phyloP scores from a whole-genome alignment of 2,797 vertebrate species.

The Chelonia mydas region DNA sequence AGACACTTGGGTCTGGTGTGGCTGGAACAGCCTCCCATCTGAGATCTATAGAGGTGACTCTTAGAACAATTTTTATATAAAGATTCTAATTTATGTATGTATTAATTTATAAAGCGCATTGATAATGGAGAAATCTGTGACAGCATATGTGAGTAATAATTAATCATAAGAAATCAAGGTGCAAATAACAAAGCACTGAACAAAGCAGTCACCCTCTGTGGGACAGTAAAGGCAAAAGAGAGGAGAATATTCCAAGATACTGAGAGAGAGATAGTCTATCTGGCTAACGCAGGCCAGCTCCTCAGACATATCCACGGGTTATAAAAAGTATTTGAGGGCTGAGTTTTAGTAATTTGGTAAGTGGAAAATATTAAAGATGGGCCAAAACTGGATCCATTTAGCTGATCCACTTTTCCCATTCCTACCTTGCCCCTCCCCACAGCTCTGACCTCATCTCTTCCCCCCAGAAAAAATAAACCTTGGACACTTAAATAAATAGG shows the following conservation, averaged over 20 bases:
- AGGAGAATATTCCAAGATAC: rapidly evolving
- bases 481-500: neutral
- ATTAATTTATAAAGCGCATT: neutral
- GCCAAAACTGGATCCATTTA: neutral
- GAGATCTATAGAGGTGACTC: rapidly evolving
- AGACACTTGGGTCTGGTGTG: neutral
- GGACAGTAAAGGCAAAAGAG: neutral
- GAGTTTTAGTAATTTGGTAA: neutral
- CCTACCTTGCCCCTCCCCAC: neutral
- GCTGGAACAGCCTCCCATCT: neutral
- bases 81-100: neutral
- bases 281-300: neutral
- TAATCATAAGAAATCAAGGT: neutral
- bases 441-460: neutral
- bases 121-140: neutral
- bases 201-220: neutral
- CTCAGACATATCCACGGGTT: neutral
- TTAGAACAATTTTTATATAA: neutral
- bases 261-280: neutral
- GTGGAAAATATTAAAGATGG: neutral
- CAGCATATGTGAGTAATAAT: neutral
- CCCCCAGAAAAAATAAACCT: neutral
- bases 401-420: neutral
- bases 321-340: neutral
- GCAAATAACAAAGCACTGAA: neutral